Evolutionary conservation across 2,888 invertebrate genomes (phyloP).

Genomic region (Drosophila demipolita): DNA sequence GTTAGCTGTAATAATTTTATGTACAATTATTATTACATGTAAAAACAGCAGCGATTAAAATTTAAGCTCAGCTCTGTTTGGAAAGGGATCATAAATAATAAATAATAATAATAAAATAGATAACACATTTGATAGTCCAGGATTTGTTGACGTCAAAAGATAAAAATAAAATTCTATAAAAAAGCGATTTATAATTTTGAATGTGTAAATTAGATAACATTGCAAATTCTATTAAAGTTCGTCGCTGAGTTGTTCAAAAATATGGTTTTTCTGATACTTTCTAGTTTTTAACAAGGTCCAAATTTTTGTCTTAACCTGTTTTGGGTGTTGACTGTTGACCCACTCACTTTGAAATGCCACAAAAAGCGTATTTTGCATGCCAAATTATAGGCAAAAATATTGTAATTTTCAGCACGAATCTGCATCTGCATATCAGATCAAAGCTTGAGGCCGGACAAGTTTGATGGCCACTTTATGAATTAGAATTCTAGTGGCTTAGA

Average conservation of each 20-base stretch:
- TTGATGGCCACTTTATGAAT: slow-evolving; percentile 35
- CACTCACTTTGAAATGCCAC: neutral
- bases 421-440: neutral
- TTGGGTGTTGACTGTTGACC: neutral
- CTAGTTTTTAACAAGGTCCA: too few relatives aligned
- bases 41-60: neutral
- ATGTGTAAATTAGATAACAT: neutral
- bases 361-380: neutral
- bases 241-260: too few relatives aligned
- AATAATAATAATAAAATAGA: neutral
- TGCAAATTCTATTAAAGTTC: too few relatives aligned
- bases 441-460: slow-evolving; percentile 6
- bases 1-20: neutral
- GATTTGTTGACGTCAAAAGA: neutral
- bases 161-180: neutral
- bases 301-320: neutral
- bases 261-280: too few relatives aligned
- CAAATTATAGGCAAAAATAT: slow-evolving; percentile 18
- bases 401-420: slow-evolving; percentile 28
- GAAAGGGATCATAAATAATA: neutral
- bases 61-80: neutral
- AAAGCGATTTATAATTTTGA: neutral
- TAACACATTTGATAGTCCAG: too few relatives aligned
- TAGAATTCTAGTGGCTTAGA: slow-evolving; percentile 41
- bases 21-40: too few relatives aligned